Base-by-base conservation (phyloP, 2,797 vertebrate species). In the Poeciliopsis paucimaculata region DNA sequence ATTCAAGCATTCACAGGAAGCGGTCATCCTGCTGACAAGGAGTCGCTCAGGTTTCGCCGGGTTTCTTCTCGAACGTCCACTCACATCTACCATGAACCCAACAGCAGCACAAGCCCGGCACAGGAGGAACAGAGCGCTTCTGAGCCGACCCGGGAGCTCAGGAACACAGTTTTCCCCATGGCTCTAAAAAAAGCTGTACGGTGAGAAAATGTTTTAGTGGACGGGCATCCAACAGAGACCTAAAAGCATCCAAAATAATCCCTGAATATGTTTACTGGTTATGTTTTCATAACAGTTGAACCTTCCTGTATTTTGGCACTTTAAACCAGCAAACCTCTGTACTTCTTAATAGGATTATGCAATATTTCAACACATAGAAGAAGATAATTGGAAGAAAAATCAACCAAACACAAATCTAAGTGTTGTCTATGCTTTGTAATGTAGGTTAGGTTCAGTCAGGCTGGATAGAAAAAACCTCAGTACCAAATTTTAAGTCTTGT, bases 171-270 rank as follows among this genome's bases (percentile, higher is more conserved):
- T 1, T 82, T 95, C 79, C 92, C 91, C 77, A 95, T 97, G 94
- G 73, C 75, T 3, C 89, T 93, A 55, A 97, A 95, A 83, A 95
- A 85, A 90, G 91, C 93, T 18, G 84, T 94, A 60, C 34, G 95
- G 96, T 96, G 92, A 5, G 75, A 78, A 78, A 78, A 3, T 45
- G 43, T 15, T 9, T 31, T 46, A 45, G 23, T n/a, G 41, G 5
- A 41, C 11, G 4, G 20, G 64, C 13, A 60, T 60, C n/a, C n/a
- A 26, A 43, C 66, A 41, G 66, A 41, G 39, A 34, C 66, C 66
- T 4, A 13, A 41, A 45, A 15, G 26, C 20, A 70, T 26, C 39
- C 11, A 43, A 26, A 70, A n/a, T 45, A 13, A 51, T 51, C 49
- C 23, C 20, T 51, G 49, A 51, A 26, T 26, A 3, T 26, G 8